Evolutionary conservation across 1,140 invertebrate species (phyloP), one percentile per base, ranked within the genome.

Genomic region (Anastrepha obliqua): DNA sequence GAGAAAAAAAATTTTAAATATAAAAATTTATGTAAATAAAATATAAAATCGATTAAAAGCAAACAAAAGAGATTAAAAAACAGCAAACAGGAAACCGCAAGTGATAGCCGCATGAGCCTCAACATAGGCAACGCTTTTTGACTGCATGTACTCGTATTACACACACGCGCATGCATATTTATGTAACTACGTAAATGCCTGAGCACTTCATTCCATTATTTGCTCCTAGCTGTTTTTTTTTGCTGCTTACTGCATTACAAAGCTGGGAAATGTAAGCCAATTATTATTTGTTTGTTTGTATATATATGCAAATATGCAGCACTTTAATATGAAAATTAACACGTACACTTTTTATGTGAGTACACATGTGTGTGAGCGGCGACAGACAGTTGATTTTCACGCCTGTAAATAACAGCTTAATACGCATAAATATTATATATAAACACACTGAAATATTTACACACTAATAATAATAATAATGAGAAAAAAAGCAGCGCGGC

Each of bases 31-130:
- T 11, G 59, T 60, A 2, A 11, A 60, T 13, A 64, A 20, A 39
- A 11, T 15, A 39, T 13, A 67, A 62, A 67, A 67, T 39, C 65
- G 15, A 67, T 67, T 67, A 67, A 67, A 67, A 42, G 13, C 39
- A n/a, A 74, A n/a, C 17, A 64, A 64, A 5, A 51, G 39, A 74
- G 8, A 4, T 15, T 47, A 9, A 20, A 74, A 51, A 55, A 81
- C 7, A 55, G 42, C 70, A 44, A 20, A 55, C 17, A 17, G 7
- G 0, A 55, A 81, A 81, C 74, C 44, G 47, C 74, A 74, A 47
- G 70, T 15, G 15, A n/a, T 39, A 67, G 39, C 65, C 70, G 70
- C 70, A 74, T 15, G 44, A 39, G 70, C 70, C 70, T 81, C 74
- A 81, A 81, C 17, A 20, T 11, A 58, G 20, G 74, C 74, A 81